Base-by-base conservation (phyloP, 2,113 vertebrate genomes). In the Pomatostomus ruficeps region DNA sequence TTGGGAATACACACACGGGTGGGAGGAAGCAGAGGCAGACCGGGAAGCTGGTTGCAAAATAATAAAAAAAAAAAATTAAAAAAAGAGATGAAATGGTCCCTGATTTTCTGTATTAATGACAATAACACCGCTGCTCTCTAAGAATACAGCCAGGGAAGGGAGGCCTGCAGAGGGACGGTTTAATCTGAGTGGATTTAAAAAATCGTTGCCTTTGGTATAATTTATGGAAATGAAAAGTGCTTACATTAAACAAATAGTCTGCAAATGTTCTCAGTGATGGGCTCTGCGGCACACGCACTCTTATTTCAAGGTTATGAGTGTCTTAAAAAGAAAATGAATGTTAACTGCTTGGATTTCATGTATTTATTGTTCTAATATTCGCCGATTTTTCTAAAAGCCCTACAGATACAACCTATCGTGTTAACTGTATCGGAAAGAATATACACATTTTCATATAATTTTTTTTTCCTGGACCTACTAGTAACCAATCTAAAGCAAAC, bases 181-280 rank as follows among this genome's bases (percentile, higher is more conserved):
- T 95, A 95, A 96, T 95, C 93, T 93, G 91, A 38, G 85, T 93
- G 95, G 95, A 97, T 97, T 97, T 97, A 85, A 88, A 96, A 97
- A 97, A 86, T 84, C 95, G 85, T 96, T 97, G 96, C 95, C 89
- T 82, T 87, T 91, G 96, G 96, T 93, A 95, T 97, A 96, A 95
- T 98, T 96, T 97, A 97, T 97, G 96, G 97, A 97, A 97, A 98
- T 94, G 89, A 83, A 94, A 97, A 97, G 91, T 89, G 95, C 88
- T 96, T 95, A 92, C 80, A 86, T 93, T 94, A 97, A 97, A 96
- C 88, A 91, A 92, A 92, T 73, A 89, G 66, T 71, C 89, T 62
- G 71, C 54, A 95, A 95, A 93, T 55, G 89, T 95, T 88, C 93
- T 86, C 92, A 65, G 76, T 5, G 91, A 77, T 85, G 89, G 76